These are phyloP conservation scores for Metopia argyrocephala DNA, from an alignment of 2,888 invertebrate species.

Conservation along the genomic window DNA sequence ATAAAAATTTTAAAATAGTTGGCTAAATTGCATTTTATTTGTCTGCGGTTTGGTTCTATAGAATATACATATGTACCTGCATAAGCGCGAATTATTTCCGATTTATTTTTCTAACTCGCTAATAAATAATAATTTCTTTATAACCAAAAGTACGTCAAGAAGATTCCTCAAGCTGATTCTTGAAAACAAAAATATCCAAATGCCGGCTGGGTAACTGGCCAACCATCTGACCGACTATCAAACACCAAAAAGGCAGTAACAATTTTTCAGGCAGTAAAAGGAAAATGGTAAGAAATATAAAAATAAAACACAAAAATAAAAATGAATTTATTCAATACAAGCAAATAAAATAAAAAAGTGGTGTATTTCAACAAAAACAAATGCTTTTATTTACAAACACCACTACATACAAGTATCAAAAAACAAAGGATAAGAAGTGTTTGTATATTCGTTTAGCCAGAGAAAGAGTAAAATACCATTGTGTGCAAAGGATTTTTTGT, in stretches of 20 bases:
- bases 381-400: neutral
- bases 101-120: too few species aligned
- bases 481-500: neutral
- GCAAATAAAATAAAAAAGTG: neutral
- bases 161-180: too few species aligned
- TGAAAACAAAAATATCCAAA: neutral
- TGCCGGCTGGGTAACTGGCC: neutral
- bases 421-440: neutral
- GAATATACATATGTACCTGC: too few species aligned
- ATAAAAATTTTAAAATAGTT: too few species aligned
- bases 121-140: too few species aligned
- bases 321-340: neutral
- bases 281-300: neutral
- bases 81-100: too few species aligned
- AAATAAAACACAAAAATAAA: slow-evolving; percentile 21
- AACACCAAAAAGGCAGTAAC: slow-evolving; percentile 28
- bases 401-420: neutral
- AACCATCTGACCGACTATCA: slow-evolving; percentile 10
- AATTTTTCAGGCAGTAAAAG: neutral
- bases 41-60: too few species aligned
- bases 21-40: too few species aligned
- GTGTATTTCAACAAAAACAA: neutral
- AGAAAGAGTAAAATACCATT: neutral
- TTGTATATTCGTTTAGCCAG: neutral
- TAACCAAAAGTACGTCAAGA: too few species aligned